Base-by-base conservation (phyloP, 2,113 vertebrate genomes). In the Trachemys scripta region DNA sequence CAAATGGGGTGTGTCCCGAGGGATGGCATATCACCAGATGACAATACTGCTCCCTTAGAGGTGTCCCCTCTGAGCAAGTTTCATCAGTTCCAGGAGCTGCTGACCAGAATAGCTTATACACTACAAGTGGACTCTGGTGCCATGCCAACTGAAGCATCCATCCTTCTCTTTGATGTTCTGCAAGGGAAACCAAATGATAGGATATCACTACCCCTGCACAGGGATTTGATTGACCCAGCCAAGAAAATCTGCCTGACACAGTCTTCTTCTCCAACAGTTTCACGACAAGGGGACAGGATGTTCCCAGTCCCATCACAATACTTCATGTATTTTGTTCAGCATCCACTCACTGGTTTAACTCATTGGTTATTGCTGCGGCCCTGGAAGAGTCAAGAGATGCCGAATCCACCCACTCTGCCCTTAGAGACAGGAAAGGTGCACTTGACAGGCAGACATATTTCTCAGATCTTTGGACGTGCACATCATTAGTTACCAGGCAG, bases 401-500 rank as follows among this genome's bases (percentile, higher is more conserved):
- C 95, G 94, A 84, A 84, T 81, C 95, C 93, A 88, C 93, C 92
- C 79, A 89, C 53, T 16, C 49, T 94, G 85, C 75, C 93, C 80
- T 81, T 83, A 51, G 84, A 92, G 54, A 42, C 88, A 91, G 81
- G 79, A 92, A 79, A 94, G 94, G 82, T 82, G 84, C 53, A 10
- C 53, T 91, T 86, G 72, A 93, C 93, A 92, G 50, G 93, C 87
- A 69, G n/a, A 79, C 75, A 69, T 59, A 87, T 95, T 96, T 94
- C 90, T 95, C 88, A 38, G 95, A 75, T 90, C 96, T 95, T 97
- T 94, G 95, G 85, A 85, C 3, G 6, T 76, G 72, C 72, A 45
- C 91, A 85, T 54, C 91, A 82, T 54, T 91, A 80, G 84, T 97
- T 97, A 94, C 94, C 96, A 97, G 96, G 97, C n/a, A 92, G 80